Evolutionary conservation across 1,140 invertebrate species (phyloP).

Genomic region (Lethrus apterus): DNA sequence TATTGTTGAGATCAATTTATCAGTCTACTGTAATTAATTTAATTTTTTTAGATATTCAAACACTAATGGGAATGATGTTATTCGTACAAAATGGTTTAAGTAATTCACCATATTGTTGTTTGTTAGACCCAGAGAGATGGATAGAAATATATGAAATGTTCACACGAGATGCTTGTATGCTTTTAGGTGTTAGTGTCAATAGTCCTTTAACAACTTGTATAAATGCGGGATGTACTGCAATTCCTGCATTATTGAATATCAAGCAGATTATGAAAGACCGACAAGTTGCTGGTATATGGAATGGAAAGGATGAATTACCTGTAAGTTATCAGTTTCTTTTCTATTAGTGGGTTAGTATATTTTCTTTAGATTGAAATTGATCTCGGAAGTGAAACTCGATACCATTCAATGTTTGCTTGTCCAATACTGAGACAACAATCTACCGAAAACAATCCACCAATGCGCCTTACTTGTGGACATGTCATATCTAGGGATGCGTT

Average conservation of each 20-base stretch:
- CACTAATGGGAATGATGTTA: slow-evolving; percentile 80
- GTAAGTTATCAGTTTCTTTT: slow-evolving; percentile 49
- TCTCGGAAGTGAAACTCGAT: slow-evolving; percentile 76
- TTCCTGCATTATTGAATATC: slow-evolving; percentile 90
- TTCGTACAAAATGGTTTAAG: slow-evolving; percentile 73
- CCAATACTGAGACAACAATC: slow-evolving; percentile 96
- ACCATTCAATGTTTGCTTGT: slow-evolving; percentile 97
- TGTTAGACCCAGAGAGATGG: slow-evolving; percentile 75
- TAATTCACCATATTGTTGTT: slow-evolving; percentile 73
- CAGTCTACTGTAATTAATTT: background rate
- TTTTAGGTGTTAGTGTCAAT: slow-evolving; percentile 85
- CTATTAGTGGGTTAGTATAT: background rate
- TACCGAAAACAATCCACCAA: slow-evolving; percentile 93
- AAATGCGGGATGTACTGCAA: slow-evolving; percentile 84
- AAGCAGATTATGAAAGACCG: slow-evolving; percentile 94
- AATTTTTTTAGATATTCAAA: slow-evolving; percentile 61
- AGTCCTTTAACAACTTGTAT: slow-evolving; percentile 59
- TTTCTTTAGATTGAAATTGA: slow-evolving; percentile 81
- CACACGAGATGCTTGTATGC: slow-evolving; percentile 83
- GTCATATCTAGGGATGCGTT: slow-evolving; percentile 96
- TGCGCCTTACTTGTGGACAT: slow-evolving; percentile 94
- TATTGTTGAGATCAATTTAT: background rate
- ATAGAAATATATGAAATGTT: slow-evolving; percentile 75
- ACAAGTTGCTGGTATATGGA: slow-evolving; percentile 92
- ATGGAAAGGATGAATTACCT: slow-evolving; percentile 90